Evolutionary conservation across 1,140 invertebrate species (phyloP).

Genomic region (Laupala kohalensis): DNA sequence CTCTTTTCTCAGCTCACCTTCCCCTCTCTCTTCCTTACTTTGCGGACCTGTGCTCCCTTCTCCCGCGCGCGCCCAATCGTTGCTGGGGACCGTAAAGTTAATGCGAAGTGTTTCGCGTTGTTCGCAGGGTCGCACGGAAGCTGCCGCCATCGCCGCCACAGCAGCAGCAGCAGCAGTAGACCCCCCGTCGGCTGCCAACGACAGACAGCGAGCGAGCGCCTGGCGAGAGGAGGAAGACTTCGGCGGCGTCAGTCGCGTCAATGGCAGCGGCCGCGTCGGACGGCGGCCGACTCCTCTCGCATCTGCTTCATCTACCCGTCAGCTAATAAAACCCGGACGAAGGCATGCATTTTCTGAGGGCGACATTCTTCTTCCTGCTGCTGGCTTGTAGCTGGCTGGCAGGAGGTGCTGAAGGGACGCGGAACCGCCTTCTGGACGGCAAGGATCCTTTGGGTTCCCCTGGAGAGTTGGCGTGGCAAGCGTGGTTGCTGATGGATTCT

Average conservation of each 20-base stretch:
- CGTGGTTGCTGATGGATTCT: background rate
- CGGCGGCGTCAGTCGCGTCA: background rate
- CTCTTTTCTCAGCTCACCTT: background rate
- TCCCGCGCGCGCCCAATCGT: background rate
- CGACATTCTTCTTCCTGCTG: background rate
- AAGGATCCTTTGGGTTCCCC: background rate
- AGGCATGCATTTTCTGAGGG: too few relatives aligned
- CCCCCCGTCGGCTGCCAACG: background rate
- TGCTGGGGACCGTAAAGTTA: background rate
- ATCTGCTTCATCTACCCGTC: too few relatives aligned
- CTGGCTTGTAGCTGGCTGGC: background rate
- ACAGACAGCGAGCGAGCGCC: too few relatives aligned
- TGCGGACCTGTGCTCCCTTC: background rate
- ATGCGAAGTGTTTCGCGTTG: background rate
- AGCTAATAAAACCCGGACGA: too few relatives aligned
- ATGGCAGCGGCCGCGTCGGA: background rate
- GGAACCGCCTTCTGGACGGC: background rate
- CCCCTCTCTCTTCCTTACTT: background rate
- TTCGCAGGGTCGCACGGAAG: background rate
- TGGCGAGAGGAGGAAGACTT: background rate
- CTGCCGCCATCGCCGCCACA: background rate
- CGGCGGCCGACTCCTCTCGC: background rate
- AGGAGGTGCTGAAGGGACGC: too few relatives aligned
- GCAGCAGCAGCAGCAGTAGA: background rate
- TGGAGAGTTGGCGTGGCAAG: background rate